Percentiles rank a stretch among this genome's conserved stretches.
phyloP scores from a whole-genome alignment of 2,113 vertebrate genomes.

The Chaetops frenatus region DNA sequence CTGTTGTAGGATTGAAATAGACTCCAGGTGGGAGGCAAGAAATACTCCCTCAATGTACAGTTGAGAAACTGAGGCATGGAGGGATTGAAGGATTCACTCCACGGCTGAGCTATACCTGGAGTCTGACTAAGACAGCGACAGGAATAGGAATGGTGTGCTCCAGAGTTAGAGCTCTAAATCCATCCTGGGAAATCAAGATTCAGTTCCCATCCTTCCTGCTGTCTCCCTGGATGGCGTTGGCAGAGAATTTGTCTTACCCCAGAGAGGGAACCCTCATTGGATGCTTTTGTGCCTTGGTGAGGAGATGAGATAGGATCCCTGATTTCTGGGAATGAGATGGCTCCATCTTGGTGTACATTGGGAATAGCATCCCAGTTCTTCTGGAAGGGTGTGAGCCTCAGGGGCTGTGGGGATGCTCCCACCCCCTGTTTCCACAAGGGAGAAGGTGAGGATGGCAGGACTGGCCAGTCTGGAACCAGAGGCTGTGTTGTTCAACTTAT shows the following conservation, averaged over 20 bases:
- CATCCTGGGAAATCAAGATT: neutral
- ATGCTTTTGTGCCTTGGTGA: neutral
- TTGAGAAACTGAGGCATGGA: conserved; percentile 48
- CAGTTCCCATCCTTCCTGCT: neutral
- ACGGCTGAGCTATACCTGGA: neutral
- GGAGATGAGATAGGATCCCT: neutral
- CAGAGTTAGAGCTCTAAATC: neutral
- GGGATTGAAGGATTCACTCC: neutral
- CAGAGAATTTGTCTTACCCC: neutral
- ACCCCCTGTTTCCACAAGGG: fast-evolving
- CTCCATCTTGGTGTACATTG: fast-evolving
- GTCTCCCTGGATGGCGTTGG: neutral
- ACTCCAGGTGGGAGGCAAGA: conserved; percentile 36
- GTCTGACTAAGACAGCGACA: neutral
- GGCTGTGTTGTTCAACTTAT: fast-evolving
- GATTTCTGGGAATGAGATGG: neutral
- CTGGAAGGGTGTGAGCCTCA: neutral
- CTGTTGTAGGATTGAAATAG: conserved; percentile 27
- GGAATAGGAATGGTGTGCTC: neutral
- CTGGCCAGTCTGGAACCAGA: neutral
- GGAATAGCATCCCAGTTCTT: neutral
- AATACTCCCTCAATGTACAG: neutral
- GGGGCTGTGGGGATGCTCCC: fast-evolving
- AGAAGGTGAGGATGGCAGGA: neutral
- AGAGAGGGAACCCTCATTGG: neutral